Percentiles rank a stretch among this genome's conserved stretches.
Conservation (phyloP, 2,113 vertebrate species). For the Lethenteron reissneri region DNA sequence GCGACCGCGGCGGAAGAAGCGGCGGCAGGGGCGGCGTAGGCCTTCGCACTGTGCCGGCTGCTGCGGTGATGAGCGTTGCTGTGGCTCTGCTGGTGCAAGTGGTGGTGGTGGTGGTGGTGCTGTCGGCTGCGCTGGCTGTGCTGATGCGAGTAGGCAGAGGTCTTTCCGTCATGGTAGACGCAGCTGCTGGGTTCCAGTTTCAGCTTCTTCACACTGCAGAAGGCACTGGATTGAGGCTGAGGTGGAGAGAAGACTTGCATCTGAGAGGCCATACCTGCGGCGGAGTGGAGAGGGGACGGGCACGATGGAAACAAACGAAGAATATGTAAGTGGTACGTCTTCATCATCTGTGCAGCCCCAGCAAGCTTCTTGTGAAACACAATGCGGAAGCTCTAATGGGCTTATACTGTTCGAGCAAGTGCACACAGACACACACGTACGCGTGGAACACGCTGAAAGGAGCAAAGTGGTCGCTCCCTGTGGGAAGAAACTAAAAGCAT, state of each 20-base stretch:
- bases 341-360: no score
- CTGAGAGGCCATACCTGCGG: slow-evolving; percentile 94
- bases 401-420: no score
- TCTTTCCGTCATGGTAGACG: slow-evolving; percentile 79
- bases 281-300: no score
- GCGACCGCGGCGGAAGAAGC: slow-evolving; percentile 1
- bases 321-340: no score
- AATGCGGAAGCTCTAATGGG: no score
- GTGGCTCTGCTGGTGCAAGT: slow-evolving; percentile 51
- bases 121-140: slow-evolving; percentile 34
- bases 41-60: slow-evolving; percentile 64
- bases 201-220: slow-evolving; percentile 99
- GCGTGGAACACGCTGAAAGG: no score
- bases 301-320: no score
- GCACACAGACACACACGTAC: no score
- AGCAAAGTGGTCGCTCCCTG: no score
- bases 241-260: slow-evolving; percentile 94
- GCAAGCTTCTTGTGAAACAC: no score
- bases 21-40: slow-evolving; percentile 74
- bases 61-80: slow-evolving; percentile 87
- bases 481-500: no score
- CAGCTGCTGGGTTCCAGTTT: slow-evolving; percentile 94
- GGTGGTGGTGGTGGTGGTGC: slow-evolving; percentile 37
- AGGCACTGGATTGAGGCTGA: slow-evolving; percentile 96
- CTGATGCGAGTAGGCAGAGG: slow-evolving; percentile 14